Evolutionary conservation across 2,113 vertebrate genomes (phyloP), one percentile per base, ranked within the genome.

Genomic region (Neoarius graeffei): DNA sequence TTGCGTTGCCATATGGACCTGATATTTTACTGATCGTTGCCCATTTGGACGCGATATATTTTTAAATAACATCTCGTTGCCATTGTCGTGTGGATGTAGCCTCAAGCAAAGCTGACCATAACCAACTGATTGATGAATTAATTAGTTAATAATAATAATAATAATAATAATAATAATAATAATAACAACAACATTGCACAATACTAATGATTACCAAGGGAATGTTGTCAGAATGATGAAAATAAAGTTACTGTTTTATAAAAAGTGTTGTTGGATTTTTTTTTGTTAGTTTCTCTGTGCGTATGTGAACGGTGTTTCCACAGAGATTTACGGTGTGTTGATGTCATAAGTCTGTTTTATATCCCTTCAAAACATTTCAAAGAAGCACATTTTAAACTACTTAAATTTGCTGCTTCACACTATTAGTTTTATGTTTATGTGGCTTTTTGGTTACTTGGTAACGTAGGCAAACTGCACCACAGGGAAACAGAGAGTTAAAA

Each of bases 371-470:
- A 54, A 25, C 8, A 54, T 23, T 20, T 25, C 0, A 79, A 8
- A 17, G 5, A 13, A 77, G 25, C 56, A 2, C 80, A 82, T 82
- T 81, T 82, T 62, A 81, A 60, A 59, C 17, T 57, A 8, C 52
- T 56, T 54, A 14, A 13, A 77, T 25, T 54, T 52, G 42, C 74
- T 52, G 74, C 10, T 13, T 50, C 52, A 48, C 69, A 67, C 84
- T 59, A 87, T 69, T 80, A 54, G 13, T 14, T 77, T 64, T 73
- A 48, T 84, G 62, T 86, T 30, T 56, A 67, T 90, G 56, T 48
- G 25, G n/a, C n/a, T 62, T 77, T 85, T 66, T 85, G 52, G 74
- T 60, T 76, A 71, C 84, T 84, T 74, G 5, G 20, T 79, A 64
- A 59, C 50, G n/a, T 42, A 67, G 77, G 83, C 59, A 52, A 50